Conservation (phyloP, 2,113 vertebrate species). For the Forbesichthys papilliferus region DNA sequence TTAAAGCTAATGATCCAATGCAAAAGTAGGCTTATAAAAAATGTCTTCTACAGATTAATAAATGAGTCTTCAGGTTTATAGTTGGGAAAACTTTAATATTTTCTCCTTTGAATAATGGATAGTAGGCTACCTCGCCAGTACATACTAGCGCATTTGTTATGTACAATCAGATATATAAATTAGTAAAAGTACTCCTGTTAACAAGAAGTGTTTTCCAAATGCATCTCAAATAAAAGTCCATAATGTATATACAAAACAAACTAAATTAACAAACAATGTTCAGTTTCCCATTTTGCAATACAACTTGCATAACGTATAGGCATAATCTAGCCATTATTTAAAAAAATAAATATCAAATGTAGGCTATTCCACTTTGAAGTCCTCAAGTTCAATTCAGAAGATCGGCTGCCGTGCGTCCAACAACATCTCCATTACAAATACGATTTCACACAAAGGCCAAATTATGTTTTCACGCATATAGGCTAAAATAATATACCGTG, state of each 20-base stretch:
- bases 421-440: slow-evolving; percentile 82
- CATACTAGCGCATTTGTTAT: slow-evolving; percentile 87
- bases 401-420: slow-evolving; percentile 84
- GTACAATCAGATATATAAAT: slow-evolving; percentile 99
- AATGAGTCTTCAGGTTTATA: slow-evolving; percentile 57
- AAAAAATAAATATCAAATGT: slow-evolving; percentile 99
- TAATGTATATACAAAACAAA: slow-evolving; percentile 96
- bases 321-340: slow-evolving; percentile 88
- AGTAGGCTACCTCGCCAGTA: slow-evolving; percentile 64
- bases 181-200: slow-evolving; percentile 95
- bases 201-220: slow-evolving; percentile 86
- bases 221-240: slow-evolving; percentile 96
- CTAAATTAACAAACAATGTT: slow-evolving; percentile 75
- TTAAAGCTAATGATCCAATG: too few species aligned
- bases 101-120: slow-evolving; percentile 73
- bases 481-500: slow-evolving; percentile 79
- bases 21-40: slow-evolving; percentile 18
- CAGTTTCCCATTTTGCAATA: slow-evolving; percentile 94
- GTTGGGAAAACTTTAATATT: slow-evolving; percentile 75
- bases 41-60: slow-evolving; percentile 39
- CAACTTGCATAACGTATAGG: slow-evolving; percentile 99
- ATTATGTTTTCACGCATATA: slow-evolving; percentile 86
- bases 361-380: slow-evolving; percentile 90
- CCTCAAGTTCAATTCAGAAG: slow-evolving; percentile 87
- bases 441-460: slow-evolving; percentile 81